Base-by-base conservation (phyloP, 2,113 vertebrate genomes). In the Pterophyllum scalare region DNA sequence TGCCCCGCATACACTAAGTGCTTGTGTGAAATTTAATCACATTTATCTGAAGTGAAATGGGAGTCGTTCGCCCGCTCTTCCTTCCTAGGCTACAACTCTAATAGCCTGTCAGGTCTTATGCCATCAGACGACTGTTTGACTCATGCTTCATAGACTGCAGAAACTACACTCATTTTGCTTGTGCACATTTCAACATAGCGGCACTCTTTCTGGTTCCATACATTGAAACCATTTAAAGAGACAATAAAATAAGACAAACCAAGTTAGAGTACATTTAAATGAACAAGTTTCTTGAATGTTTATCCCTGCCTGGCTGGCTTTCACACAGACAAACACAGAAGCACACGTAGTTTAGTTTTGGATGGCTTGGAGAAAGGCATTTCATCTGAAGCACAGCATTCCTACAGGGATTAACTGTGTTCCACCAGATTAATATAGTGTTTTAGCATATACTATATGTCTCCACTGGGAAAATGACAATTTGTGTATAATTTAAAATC, bases 11-110 rank as follows among this genome's bases (percentile, higher is more conserved):
- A 72, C 46, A 72, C 67, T 54, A 92, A 94, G 91, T 91, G 93
- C 88, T 81, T 49, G 82, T 84, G 84, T 85, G 91, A 93, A 94
- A 94, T 90, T 89, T 83, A 87, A 94, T 92, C 86, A 43, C 89
- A 81, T 91, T 88, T 84, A 87, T 92, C 78, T 59, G 75, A 75
- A 91, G 90, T 84, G 83, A 89, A 92, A 92, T 84, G 77, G 85
- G 84, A 93, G 92, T 90, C 80, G 15, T 80, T 89, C 83, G 7
- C 72, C 70, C 78, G 81, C 81, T 84, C 85, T 84, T 75, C 79
- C 84, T 90, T 87, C 81, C 59, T 38, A 17, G 80, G 22, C 81
- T 74, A 14, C 43, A 64, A 15, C 77, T 86, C 82, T 91, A 88
- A 91, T 86, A 78, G 80, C 84, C 85, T 87, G 14, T 58, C 6